Conservation (phyloP, 2,888 invertebrate species). For the Hyppa rectilinea region DNA sequence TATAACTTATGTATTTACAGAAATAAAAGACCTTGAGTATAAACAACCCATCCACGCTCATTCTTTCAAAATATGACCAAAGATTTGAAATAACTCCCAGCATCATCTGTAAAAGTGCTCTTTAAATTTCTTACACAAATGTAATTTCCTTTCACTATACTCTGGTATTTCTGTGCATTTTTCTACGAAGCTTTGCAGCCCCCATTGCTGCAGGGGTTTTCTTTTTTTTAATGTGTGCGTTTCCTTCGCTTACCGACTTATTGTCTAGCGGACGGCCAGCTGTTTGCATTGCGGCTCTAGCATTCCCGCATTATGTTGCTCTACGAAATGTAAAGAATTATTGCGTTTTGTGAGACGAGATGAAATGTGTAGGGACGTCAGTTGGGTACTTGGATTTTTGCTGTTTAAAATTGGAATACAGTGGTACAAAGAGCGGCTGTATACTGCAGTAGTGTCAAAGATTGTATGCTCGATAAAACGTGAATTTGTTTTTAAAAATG, state of each 20-base stretch:
- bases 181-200: constrained; percentile 37
- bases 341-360: constrained; percentile 30
- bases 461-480: not conserved
- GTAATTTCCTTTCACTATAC: constrained; percentile 29
- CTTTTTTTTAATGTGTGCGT: constrained; percentile 68
- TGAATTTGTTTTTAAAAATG: not conserved
- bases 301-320: constrained; percentile 69
- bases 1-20: too few species aligned
- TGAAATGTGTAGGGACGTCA: constrained; percentile 27
- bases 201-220: constrained; percentile 30
- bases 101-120: constrained; percentile 5
- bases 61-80: not conserved
- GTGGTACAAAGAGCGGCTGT: constrained; percentile 11
- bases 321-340: constrained; percentile 52
- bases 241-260: constrained; percentile 70
- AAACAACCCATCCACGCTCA: not conserved
- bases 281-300: constrained; percentile 78
- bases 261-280: constrained; percentile 77
- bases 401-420: constrained; percentile 13
- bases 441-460: not conserved
- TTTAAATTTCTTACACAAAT: constrained; percentile 42
- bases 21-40: too few species aligned
- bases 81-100: constrained; percentile 5
- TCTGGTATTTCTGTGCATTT: constrained; percentile 59
- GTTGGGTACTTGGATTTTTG: constrained; percentile 5